Percentiles rank a stretch among this genome's conserved stretches.
Conservation (phyloP, 2,888 invertebrate genomes). For the Pseudoips prasinana region DNA sequence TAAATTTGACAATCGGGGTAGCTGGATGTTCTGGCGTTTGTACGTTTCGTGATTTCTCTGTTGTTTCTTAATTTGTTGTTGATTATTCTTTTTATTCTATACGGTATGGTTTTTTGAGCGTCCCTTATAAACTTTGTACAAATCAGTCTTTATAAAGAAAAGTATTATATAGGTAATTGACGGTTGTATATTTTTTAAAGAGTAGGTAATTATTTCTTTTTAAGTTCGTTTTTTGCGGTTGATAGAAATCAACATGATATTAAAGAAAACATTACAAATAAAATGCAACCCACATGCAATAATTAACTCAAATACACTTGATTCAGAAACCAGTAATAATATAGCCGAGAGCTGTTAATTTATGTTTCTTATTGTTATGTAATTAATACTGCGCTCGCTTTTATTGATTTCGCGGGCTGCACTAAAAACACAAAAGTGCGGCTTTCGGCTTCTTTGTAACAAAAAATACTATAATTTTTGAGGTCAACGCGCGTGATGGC, state of each 20-base stretch:
- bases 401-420: conserved; percentile 51
- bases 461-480: conserved; percentile 60
- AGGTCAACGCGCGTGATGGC: conserved; percentile 53
- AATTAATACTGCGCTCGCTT: conserved; percentile 48
- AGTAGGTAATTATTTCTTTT: no score
- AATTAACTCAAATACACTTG: conserved; percentile 44
- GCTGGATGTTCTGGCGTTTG: no score
- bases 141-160: no score
- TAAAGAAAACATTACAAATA: conserved; percentile 41
- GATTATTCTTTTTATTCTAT: no score
- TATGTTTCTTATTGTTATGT: conserved; percentile 47
- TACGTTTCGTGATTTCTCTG: no score
- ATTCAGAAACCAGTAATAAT: conserved; percentile 54
- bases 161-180: no score
- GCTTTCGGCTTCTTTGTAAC: conserved; percentile 54
- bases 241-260: conserved; percentile 28
- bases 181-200: no score
- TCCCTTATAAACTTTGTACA: no score
- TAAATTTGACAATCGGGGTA: no score
- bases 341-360: conserved; percentile 61
- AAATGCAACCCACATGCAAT: conserved; percentile 36
- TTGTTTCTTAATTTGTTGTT: no score
- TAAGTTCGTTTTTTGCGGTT: conserved; percentile 17
- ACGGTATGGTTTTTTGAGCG: no score
- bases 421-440: conserved; percentile 41